Base-by-base conservation (phyloP, 2,797 vertebrate genomes). In the Spea hammondii region DNA sequence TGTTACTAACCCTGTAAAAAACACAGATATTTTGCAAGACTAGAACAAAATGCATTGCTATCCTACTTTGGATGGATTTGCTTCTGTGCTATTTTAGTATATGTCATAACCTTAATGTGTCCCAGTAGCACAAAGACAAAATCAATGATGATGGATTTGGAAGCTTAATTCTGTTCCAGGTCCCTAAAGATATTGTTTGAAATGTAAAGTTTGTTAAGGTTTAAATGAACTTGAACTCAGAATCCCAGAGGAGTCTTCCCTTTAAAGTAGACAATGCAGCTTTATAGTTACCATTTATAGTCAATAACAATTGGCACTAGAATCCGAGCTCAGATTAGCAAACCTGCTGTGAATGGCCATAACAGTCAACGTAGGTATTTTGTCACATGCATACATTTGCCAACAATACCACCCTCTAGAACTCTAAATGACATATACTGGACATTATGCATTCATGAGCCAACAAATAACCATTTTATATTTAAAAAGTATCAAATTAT, bases 91-190 rank as follows among this genome's bases (percentile, higher is more conserved):
- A 32, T 77, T 87, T 87, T 83, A 72, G 82, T 77, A 5, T 75
- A 54, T 87, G 86, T 85, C 76, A 86, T 85, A 91, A 87, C 84
- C 85, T 91, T 91, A 90, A 91, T 89, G 89, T 79, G 66, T 85
- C 86, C 86, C 86, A 86, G 7, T 85, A 83, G 83, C 86, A 90
- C 89, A 85, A 84, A 87, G 87, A 86, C 89, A 87, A 91, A 92
- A 94, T 95, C 91, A 90, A 93, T 96, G 92, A 89, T 88, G 88
- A 89, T 89, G 85, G 91, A 93, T 94, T 92, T 86, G 90, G 89
- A 89, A 87, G 85, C 89, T 89, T 93, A 94, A 93, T 94, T 90
- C 91, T 89, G 92, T 92, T 90, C 71, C 88, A 90, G 88, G 88
- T 88, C 86, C 87, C 85, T 84, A 86, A 87, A 89, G 91, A 93